Base-by-base conservation (phyloP, 2,113 vertebrate species). In the Glaucomys volans region DNA sequence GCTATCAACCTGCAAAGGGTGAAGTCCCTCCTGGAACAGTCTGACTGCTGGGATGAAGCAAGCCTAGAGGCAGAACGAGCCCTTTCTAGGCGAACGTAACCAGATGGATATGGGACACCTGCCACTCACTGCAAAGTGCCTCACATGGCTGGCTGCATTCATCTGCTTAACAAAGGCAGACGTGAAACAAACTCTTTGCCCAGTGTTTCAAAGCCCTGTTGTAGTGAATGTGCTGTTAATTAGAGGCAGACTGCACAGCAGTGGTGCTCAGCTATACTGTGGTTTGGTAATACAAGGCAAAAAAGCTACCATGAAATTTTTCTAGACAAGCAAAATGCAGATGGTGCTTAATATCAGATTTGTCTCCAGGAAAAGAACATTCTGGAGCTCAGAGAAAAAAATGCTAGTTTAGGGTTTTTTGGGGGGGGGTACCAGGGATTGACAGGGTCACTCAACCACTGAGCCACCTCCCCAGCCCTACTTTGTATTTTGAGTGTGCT, bases 311-410 rank as follows among this genome's bases (percentile, higher is more conserved):
- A 5, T 8, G 37, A 69, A 69, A 59, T 93, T 90, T 95, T 88
- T 83, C 80, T 57, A 87, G 71, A 80, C 86, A 93, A 95, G 95
- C 92, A 97, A 95, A 95, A 95, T 80, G 83, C 47, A 94, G 83
- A 95, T 47, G 35, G 47, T 79, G 24, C 90, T 97, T 97, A 95
- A 57, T 57, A 95, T 87, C 83, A 87, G 90, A 6, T 79, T 11
- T 74, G 52, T 40, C 91, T 87, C 81, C 52, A 87, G 59, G 59
- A 84, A 95, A 92, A 93, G 71, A 93, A 84, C 57, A 81, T 37
- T 62, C 59, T 93, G 40, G 72, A 83, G 71, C 66, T 91, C 64
- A 22, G 42, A 76, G 83, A 95, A 93, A 90, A 90, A 57, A 50
- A 95, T 59, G 81, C 52, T 69, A 90, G 35, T 81, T 57, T n/a